A percentile compares a stretch with the other conserved stretches of the same genome.
These are phyloP conservation scores for Fabriciana adippe DNA, from an alignment of 2,888 invertebrate genomes.

Conservation along the genomic window DNA sequence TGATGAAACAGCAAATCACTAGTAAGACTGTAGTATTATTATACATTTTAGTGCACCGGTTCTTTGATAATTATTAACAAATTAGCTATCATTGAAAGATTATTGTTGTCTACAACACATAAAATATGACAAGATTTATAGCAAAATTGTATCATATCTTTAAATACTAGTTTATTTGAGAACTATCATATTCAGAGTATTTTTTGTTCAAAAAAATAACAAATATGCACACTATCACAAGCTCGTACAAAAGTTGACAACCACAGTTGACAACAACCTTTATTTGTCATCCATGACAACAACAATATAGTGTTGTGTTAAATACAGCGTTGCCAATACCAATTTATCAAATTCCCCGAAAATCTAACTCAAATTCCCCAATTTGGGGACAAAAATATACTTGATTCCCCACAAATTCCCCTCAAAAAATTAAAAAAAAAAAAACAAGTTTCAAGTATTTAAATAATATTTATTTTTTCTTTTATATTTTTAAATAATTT, in stretches of 20 bases:
- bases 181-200: constrained; percentile 5
- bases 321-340: too few relatives aligned
- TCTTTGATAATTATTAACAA: constrained; percentile 21
- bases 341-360: too few relatives aligned
- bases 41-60: constrained; percentile 59
- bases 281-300: too few relatives aligned
- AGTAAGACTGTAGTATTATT: constrained; percentile 38
- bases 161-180: constrained; percentile 1
- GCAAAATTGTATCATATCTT: constrained; percentile 16
- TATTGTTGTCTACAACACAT: constrained; percentile 6
- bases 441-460: too few relatives aligned
- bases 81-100: constrained; percentile 17
- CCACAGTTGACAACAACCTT: constrained; percentile 26
- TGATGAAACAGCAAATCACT: constrained; percentile 25
- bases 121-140: constrained; percentile 3
- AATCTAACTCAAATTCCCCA: too few relatives aligned
- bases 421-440: too few relatives aligned
- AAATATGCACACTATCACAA: constrained; percentile 12
- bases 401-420: too few relatives aligned
- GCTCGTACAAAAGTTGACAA: too few relatives aligned
- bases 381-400: too few relatives aligned
- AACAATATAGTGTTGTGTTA: constrained; percentile 7
- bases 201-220: constrained; percentile 18
- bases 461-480: too few relatives aligned
- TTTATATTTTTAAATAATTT: too few relatives aligned